These are phyloP conservation scores for Bemisia tabaci DNA, from an alignment of 1,140 invertebrate genomes.

Conservation along the genomic window DNA sequence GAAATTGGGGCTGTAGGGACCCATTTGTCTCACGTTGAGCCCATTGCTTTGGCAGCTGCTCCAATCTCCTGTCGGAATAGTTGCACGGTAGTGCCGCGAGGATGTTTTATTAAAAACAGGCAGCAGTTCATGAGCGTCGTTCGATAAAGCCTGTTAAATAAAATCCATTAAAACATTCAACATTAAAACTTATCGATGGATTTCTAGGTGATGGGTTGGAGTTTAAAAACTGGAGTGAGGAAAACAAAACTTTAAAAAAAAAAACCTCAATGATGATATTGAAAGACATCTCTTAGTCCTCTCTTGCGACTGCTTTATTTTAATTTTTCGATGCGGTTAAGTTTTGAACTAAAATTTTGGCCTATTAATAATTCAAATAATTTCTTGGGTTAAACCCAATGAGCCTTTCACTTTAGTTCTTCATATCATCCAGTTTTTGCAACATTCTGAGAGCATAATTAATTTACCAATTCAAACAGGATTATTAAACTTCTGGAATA, in stretches of 20 bases:
- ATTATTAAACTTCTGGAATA: no score
- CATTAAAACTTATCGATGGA: neutral
- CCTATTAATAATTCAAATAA: neutral
- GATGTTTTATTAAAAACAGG: conserved; percentile 95
- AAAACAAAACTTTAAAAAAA: neutral
- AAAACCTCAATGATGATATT: neutral
- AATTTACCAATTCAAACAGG: no score
- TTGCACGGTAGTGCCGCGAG: conserved; percentile 69
- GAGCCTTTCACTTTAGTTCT: no score
- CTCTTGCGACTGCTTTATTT: neutral
- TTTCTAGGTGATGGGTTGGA: neutral
- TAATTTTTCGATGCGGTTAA: neutral
- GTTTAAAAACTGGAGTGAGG: neutral
- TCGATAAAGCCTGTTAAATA: conserved; percentile 61
- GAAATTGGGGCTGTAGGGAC: neutral
- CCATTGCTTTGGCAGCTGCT: conserved; percentile 17
- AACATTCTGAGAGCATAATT: no score
- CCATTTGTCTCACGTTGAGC: neutral
- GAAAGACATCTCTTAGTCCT: conserved; percentile 2
- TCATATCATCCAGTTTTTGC: no score
- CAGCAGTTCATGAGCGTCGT: conserved; percentile 89
- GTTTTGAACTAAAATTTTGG: no score
- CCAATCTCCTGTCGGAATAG: conserved; percentile 77
- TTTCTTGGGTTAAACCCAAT: no score
- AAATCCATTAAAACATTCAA: conserved; percentile 9